phyloP scores from a whole-genome alignment of 2,113 vertebrate genomes.

The Campylomormyrus numenius region DNA sequence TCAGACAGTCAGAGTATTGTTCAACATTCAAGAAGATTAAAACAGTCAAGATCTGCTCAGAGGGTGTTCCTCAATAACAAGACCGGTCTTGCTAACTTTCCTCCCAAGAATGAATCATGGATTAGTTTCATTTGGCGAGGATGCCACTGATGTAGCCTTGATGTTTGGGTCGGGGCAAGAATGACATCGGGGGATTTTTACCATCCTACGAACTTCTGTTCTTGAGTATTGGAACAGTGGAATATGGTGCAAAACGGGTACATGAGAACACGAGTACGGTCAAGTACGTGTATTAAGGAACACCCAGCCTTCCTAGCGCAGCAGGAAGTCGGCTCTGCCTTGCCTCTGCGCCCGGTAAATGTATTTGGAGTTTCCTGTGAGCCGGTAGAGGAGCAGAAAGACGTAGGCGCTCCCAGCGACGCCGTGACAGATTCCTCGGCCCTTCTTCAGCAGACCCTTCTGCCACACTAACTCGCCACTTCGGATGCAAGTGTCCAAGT shows the following conservation, averaged over 20 bases:
- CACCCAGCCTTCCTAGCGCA: background rate
- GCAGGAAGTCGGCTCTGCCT: conserved; percentile 14
- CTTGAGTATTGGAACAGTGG: background rate
- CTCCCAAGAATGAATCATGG: background rate
- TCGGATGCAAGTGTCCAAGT: conserved; percentile 80
- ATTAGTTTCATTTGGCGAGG: background rate
- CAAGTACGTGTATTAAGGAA: background rate
- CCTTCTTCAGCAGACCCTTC: conserved; percentile 83
- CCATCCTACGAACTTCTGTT: background rate
- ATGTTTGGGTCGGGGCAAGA: background rate
- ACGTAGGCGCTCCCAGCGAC: conserved; percentile 81
- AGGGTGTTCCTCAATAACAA: background rate
- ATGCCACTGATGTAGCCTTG: background rate
- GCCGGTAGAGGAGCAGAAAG: conserved; percentile 77
- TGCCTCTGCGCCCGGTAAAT: conserved; percentile 81
- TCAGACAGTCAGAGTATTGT: background rate
- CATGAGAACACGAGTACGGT: background rate
- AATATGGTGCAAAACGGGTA: background rate
- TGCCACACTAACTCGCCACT: conserved; percentile 81
- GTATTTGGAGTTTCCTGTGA: conserved; percentile 81
- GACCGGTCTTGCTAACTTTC: background rate
- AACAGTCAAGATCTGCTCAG: background rate
- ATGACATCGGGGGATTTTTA: background rate
- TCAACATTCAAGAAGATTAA: background rate
- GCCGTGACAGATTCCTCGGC: conserved; percentile 80